Evolutionary conservation across 1,140 invertebrate genomes (phyloP).

Genomic region (Atta cephalotes): DNA sequence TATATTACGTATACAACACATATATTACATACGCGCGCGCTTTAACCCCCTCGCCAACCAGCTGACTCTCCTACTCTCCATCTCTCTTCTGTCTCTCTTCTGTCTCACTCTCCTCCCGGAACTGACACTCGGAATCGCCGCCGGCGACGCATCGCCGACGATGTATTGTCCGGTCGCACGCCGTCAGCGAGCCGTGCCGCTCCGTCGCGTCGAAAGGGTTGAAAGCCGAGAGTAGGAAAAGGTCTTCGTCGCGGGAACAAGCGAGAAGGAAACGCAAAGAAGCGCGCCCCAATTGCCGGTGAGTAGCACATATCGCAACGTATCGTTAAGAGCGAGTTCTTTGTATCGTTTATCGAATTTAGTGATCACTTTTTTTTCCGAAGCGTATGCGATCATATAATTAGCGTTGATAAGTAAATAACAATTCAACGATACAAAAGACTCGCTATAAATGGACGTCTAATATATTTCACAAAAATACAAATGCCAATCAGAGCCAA

Average conservation of each 20-base stretch:
- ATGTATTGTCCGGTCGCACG: conserved; percentile 55
- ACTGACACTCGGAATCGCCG: conserved; percentile 54
- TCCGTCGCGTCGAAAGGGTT: conserved; percentile 45
- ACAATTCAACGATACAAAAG: neutral
- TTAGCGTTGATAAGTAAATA: neutral
- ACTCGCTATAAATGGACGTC: neutral
- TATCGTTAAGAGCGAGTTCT: neutral
- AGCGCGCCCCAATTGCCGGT: conserved; percentile 40
- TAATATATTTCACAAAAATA: no score
- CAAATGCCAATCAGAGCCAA: no score
- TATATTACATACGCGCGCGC: conserved; percentile 20
- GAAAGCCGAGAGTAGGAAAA: conserved; percentile 19
- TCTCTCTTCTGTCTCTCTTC: conserved; percentile 4
- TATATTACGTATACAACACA: conserved; percentile 17
- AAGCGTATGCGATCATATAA: neutral
- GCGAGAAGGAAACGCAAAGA: neutral
- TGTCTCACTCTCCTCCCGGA: conserved; percentile 27
- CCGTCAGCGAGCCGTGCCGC: conserved; percentile 47
- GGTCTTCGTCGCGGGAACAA: conserved; percentile 16
- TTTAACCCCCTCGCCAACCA: conserved; percentile 58
- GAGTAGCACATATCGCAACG: neutral
- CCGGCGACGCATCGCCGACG: conserved; percentile 52
- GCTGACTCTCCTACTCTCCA: conserved; percentile 43
- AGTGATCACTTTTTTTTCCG: neutral
- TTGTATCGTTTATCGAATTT: neutral